A percentile compares a stretch with the other conserved stretches of the same genome.
phyloP scores from a whole-genome alignment of 2,888 invertebrate species.

The Ommatoiulus sabulosus region DNA sequence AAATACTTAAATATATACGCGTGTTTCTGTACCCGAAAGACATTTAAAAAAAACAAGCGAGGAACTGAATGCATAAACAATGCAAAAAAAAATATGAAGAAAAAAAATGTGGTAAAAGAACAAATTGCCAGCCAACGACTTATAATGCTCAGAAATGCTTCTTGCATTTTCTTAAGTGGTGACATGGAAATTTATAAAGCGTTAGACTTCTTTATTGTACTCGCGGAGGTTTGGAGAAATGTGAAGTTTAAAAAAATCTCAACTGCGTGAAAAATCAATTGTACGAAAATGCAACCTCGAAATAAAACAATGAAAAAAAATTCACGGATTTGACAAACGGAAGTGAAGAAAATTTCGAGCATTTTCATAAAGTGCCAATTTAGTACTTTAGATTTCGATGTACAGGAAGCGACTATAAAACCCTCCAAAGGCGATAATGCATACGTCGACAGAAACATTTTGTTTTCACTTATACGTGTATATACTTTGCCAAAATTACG shows the following conservation, averaged over 20 bases:
- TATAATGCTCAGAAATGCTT: constrained; percentile 30
- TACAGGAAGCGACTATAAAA: neutral
- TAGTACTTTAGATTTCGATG: constrained; percentile 38
- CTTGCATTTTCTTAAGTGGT: constrained; percentile 1
- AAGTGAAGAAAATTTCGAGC: neutral
- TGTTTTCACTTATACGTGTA: neutral
- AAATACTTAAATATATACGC: neutral
- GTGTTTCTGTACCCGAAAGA: neutral
- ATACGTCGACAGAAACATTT: neutral
- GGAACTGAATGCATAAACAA: neutral
- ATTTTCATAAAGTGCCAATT: constrained; percentile 37
- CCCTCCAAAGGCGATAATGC: neutral
- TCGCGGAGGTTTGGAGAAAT: neutral
- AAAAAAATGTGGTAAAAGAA: neutral
- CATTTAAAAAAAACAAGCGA: neutral
- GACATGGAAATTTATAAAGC: constrained; percentile 6
- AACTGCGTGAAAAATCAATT: neutral
- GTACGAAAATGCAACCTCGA: neutral
- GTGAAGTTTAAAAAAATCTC: neutral
- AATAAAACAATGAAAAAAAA: constrained; percentile 36
- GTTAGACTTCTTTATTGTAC: neutral
- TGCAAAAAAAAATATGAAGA: neutral
- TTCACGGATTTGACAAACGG: neutral
- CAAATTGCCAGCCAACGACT: constrained; percentile 18
- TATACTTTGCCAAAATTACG: neutral